Evolutionary conservation across 2,888 invertebrate genomes (phyloP).

Genomic region (Limnephilus lunatus): DNA sequence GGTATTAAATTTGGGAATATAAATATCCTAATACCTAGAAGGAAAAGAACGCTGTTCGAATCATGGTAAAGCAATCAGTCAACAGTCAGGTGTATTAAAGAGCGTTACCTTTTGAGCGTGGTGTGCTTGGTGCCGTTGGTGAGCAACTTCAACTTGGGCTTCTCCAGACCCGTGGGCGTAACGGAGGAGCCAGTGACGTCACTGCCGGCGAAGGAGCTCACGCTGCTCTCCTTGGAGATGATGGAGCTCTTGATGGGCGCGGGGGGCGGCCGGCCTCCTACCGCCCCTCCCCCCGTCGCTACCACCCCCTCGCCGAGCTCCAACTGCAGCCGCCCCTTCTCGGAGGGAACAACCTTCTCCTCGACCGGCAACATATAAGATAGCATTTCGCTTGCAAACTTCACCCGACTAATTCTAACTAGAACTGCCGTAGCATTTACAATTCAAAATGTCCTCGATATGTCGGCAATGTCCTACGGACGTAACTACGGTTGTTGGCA

Average conservation of each 20-base stretch:
- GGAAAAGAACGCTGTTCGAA: neutral
- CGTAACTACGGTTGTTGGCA: slow-evolving; percentile 5
- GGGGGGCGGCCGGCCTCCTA: slow-evolving; percentile 65
- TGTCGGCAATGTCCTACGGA: neutral
- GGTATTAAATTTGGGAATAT: neutral
- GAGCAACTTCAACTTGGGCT: slow-evolving; percentile 82
- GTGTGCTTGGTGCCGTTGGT: slow-evolving; percentile 85
- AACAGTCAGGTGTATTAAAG: neutral
- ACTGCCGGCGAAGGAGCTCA: slow-evolving; percentile 82
- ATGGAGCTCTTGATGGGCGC: slow-evolving; percentile 72
- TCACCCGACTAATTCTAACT: slow-evolving; percentile 14
- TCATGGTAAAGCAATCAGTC: neutral
- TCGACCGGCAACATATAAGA: slow-evolving; percentile 89
- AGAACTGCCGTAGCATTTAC: slow-evolving; percentile 6
- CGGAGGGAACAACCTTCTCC: slow-evolving; percentile 84
- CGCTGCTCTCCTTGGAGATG: slow-evolving; percentile 83
- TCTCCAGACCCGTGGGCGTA: slow-evolving; percentile 81
- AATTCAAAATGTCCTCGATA: slow-evolving; percentile 12
- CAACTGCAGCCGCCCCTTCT: slow-evolving; percentile 76
- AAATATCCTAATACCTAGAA: neutral
- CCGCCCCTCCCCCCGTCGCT: neutral
- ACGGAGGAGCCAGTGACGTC: slow-evolving; percentile 82
- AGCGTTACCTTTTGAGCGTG: slow-evolving; percentile 80
- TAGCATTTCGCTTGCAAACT: slow-evolving; percentile 77
- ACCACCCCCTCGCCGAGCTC: slow-evolving; percentile 68